phyloP scores from a whole-genome alignment of 2,888 invertebrate genomes.

The Erebia ligea region DNA sequence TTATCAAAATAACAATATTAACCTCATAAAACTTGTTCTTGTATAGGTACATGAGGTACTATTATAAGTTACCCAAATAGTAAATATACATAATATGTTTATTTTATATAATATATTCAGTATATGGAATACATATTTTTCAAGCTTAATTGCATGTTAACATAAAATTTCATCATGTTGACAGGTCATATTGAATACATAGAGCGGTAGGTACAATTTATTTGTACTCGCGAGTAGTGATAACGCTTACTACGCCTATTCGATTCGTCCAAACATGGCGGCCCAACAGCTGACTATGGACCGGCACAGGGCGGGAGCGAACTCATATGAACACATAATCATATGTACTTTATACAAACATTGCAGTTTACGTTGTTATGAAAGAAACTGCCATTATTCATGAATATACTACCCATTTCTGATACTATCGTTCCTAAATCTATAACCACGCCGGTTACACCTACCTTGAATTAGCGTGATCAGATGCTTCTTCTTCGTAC shows the following conservation, averaged over 20 bases:
- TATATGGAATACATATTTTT: background rate
- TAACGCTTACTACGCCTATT: slow-evolving; percentile 77
- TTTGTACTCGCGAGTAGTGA: slow-evolving; percentile 19
- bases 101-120: background rate
- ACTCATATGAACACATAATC: slow-evolving; percentile 62
- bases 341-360: slow-evolving; percentile 43
- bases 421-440: slow-evolving; percentile 28
- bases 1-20: background rate
- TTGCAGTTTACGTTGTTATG: slow-evolving; percentile 29
- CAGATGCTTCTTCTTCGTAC: slow-evolving; percentile 81
- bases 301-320: slow-evolving; percentile 77
- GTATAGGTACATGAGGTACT: background rate
- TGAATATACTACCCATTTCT: slow-evolving; percentile 10
- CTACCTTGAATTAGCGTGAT: slow-evolving; percentile 81
- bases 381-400: slow-evolving; percentile 24
- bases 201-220: slow-evolving; percentile 18
- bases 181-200: slow-evolving; percentile 12
- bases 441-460: slow-evolving; percentile 77
- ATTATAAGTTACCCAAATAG: no score
- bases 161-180: slow-evolving; percentile 16
- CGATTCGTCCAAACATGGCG: slow-evolving; percentile 81
- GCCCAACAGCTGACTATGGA: slow-evolving; percentile 82
- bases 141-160: background rate
- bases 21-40: background rate
- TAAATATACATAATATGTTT: background rate